These are phyloP conservation scores for Drosophila flavopinicola DNA, from an alignment of 2,888 invertebrate genomes.

Conservation along the genomic window DNA sequence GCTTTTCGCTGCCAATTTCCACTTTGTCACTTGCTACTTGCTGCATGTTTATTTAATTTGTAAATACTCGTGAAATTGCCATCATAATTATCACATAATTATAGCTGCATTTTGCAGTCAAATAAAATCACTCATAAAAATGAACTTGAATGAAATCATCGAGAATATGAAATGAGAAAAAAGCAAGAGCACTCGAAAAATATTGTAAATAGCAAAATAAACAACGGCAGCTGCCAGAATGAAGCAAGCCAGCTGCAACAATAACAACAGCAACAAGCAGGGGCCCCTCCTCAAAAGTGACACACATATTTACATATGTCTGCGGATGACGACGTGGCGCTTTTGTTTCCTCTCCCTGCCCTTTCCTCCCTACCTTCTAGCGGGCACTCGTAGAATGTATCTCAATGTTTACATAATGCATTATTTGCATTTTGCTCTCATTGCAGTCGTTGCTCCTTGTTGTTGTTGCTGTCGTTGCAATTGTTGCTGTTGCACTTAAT, in stretches of 20 bases:
- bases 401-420: conserved; percentile 64
- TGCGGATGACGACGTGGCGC: conserved; percentile 62
- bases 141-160: conserved; percentile 29
- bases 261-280: conserved; percentile 18
- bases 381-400: conserved; percentile 52
- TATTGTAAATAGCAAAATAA: conserved; percentile 63
- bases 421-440: conserved; percentile 52
- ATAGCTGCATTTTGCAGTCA: conserved; percentile 12
- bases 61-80: conserved; percentile 22
- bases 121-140: conserved; percentile 25
- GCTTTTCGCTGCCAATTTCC: conserved; percentile 8
- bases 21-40: conserved; percentile 4
- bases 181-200: conserved; percentile 41
- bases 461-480: conserved; percentile 8
- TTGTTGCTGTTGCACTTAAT: conserved; percentile 55
- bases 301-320: conserved; percentile 71
- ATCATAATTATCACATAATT: conserved; percentile 47
- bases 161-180: conserved; percentile 43
- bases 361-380: conserved; percentile 2
- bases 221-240: conserved; percentile 30
- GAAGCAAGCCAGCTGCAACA: conserved; percentile 36
- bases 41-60: conserved; percentile 15
- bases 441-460: conserved; percentile 11
- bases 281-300: conserved; percentile 6
- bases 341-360: conserved; percentile 42